Conservation (phyloP, 37 sponge, comb jelly and placozoan species). For the Theonella swinhoei region DNA sequence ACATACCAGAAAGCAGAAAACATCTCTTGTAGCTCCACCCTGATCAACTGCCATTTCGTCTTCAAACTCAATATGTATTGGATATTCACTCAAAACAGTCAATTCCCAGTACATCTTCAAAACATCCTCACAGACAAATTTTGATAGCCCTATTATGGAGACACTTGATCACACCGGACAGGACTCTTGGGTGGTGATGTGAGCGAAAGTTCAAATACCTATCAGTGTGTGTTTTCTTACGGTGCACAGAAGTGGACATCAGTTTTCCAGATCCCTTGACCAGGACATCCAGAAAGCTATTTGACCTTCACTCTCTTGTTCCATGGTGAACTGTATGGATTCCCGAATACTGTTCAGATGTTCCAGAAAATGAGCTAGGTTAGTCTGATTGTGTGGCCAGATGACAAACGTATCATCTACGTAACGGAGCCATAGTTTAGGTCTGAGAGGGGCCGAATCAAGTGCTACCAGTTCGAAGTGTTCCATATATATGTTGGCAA, state of each 20-base stretch:
- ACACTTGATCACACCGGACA: too few relatives aligned
- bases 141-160: slow-evolving; percentile 9
- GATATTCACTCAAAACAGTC: not conserved
- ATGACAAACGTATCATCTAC: slow-evolving; percentile 11
- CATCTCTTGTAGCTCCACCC: slow-evolving; percentile 24
- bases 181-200: too few relatives aligned
- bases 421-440: not conserved
- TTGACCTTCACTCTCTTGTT: not conserved
- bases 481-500: slow-evolving; percentile 1
- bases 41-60: slow-evolving; percentile 16
- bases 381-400: not conserved
- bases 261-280: not conserved
- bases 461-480: too few relatives aligned
- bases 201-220: slow-evolving; percentile 19
- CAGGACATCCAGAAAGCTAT: slow-evolving; percentile 7
- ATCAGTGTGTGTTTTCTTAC: slow-evolving; percentile 39
- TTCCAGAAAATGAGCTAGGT: not conserved
- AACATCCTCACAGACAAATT: not conserved
- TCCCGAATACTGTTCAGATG: not conserved
- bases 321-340: slow-evolving; percentile 18
- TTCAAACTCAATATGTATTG: slow-evolving; percentile 13
- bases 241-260: slow-evolving; percentile 12
- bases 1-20: slow-evolving; percentile 23
- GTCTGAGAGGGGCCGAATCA: too few relatives aligned
- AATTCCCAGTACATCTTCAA: not conserved